Conservation (phyloP, 2,113 vertebrate species). For the Argyrosomus japonicus region DNA sequence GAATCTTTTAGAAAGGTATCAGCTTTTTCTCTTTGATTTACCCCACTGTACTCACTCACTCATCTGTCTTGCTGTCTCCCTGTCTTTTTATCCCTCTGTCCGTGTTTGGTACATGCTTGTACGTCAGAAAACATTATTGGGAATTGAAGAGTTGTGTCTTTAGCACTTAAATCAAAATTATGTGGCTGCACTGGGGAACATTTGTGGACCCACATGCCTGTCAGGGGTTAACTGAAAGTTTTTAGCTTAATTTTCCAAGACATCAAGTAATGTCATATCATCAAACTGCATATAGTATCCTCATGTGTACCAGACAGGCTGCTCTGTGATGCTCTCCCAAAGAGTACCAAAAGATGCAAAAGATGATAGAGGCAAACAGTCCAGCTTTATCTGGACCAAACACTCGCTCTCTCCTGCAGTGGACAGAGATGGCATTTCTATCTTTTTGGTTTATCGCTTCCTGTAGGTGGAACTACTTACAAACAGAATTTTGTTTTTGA, state of each 20-base stretch:
- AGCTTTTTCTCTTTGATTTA: conserved; percentile 25
- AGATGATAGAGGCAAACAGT: neutral
- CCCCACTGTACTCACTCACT: neutral
- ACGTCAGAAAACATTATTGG: conserved; percentile 1
- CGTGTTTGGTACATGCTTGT: neutral
- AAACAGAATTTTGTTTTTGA: neutral
- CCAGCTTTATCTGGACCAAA: neutral
- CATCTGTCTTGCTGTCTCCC: conserved; percentile 1
- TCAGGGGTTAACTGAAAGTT: conserved; percentile 1
- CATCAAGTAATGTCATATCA: conserved; percentile 2
- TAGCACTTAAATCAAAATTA: neutral
- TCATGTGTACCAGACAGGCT: neutral
- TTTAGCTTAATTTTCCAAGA: neutral
- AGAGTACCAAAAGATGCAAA: neutral
- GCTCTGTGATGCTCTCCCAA: neutral
- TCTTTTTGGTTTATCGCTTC: neutral
- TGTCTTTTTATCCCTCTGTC: neutral
- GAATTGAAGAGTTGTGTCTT: conserved; percentile 22
- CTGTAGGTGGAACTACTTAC: neutral
- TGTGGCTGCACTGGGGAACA: conserved; percentile 3
- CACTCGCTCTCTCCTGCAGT: neutral
- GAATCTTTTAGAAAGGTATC: neutral
- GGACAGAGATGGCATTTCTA: neutral
- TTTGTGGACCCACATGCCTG: neutral
- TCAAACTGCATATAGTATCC: neutral